Conservation (phyloP, 2,888 invertebrate genomes). For the Ramazzottius varieornatus region DNA sequence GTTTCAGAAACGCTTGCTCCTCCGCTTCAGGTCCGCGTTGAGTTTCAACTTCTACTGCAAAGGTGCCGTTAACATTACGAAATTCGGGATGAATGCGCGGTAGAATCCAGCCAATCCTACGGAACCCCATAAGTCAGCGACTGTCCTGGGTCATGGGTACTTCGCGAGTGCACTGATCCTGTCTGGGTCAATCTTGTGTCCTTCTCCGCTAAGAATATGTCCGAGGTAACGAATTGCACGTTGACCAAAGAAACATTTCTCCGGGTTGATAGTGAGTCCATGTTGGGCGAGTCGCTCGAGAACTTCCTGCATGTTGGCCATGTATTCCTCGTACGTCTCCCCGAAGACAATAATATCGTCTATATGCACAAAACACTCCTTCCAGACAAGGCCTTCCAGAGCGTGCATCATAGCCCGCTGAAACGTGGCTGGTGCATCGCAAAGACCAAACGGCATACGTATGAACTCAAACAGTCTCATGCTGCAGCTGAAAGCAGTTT, state of each 20-base stretch:
- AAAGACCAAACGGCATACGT: conserved; percentile 11
- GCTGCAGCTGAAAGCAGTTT: conserved; percentile 11
- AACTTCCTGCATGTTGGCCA: conserved; percentile 7
- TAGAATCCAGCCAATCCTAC: conserved; percentile 10
- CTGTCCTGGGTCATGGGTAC: conserved; percentile 7
- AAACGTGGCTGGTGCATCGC: conserved; percentile 11
- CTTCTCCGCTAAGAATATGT: background rate
- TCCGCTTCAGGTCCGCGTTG: background rate
- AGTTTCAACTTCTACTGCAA: background rate
- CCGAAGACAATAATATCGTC: conserved; percentile 10
- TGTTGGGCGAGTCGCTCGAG: conserved; percentile 8
- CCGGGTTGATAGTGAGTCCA: conserved; percentile 8
- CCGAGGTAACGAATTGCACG: conserved; percentile 6
- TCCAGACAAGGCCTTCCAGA: conserved; percentile 9
- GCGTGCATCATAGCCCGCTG: conserved; percentile 10
- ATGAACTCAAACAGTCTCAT: conserved; percentile 11
- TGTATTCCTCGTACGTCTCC: conserved; percentile 8
- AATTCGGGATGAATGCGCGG: conserved; percentile 7
- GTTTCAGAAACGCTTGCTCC: background rate
- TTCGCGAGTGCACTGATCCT: conserved; percentile 1
- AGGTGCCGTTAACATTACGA: conserved; percentile 6
- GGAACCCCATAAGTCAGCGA: conserved; percentile 8
- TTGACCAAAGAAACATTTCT: conserved; percentile 8
- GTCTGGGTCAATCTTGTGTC: background rate
- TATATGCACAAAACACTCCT: conserved; percentile 10